A percentile compares a stretch with the other conserved stretches of the same genome.
Evolutionary conservation across 2,113 vertebrate genomes (phyloP).

Genomic region (Chaetorhynchus papuensis): DNA sequence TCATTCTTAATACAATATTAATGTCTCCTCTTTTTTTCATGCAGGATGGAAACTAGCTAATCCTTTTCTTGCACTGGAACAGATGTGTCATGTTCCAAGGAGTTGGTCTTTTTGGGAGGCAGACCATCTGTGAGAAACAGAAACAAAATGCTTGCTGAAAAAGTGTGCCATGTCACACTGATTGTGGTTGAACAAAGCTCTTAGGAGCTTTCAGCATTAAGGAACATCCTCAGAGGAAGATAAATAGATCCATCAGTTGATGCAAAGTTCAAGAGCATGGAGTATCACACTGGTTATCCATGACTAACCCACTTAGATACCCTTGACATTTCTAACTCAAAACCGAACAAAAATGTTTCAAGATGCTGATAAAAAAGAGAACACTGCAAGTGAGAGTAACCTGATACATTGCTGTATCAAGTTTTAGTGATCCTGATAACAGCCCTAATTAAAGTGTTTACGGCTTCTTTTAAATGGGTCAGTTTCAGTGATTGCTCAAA

Average conservation of each 20-base stretch:
- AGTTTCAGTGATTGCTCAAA: background rate
- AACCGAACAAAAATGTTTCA: background rate
- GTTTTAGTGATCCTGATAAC: background rate
- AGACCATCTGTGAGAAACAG: background rate
- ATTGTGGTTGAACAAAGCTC: background rate
- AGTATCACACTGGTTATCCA: background rate
- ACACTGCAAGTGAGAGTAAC: background rate
- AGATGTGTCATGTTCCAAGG: background rate
- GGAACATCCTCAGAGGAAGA: background rate
- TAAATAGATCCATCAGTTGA: background rate
- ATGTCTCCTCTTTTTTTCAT: background rate
- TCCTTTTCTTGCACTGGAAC: background rate
- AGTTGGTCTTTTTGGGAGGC: background rate
- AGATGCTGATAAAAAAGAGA: background rate
- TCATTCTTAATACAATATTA: background rate
- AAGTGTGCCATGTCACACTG: background rate
- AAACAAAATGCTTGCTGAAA: background rate
- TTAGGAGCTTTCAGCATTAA: background rate
- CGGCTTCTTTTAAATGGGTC: background rate
- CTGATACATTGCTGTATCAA: background rate
- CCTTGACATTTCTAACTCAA: background rate
- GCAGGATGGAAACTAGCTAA: background rate
- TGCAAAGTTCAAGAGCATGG: background rate
- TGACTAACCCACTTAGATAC: background rate
- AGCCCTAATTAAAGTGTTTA: background rate